These are phyloP conservation scores for Eospalax fontanierii DNA, from an alignment of 2,797 vertebrate genomes.

Conservation along the genomic window DNA sequence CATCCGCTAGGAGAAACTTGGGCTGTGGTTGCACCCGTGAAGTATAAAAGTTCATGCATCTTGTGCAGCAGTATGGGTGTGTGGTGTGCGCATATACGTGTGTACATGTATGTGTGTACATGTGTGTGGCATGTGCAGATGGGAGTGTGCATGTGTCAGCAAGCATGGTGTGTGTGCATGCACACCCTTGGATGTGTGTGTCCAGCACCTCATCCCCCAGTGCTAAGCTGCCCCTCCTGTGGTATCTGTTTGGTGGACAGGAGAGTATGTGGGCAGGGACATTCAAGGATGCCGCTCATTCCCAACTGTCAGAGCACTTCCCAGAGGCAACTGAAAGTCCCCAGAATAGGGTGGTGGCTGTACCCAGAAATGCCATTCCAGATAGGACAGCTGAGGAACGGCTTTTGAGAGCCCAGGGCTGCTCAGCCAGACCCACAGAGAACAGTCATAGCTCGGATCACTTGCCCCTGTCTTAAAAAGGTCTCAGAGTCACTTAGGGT, in stretches of 20 bases:
- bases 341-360: fast-evolving
- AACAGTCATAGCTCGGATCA: fast-evolving
- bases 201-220: neutral
- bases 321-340: neutral
- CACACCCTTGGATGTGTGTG: no score
- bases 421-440: neutral
- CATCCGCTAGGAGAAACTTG: conserved; percentile 73
- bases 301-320: neutral
- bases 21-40: fast-evolving
- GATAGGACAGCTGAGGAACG: neutral
- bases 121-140: neutral
- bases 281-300: neutral
- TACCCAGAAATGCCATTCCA: neutral
- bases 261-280: fast-evolving
- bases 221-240: neutral
- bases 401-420: no score
- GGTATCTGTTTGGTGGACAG: neutral
- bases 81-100: neutral
- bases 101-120: neutral
- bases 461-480: neutral
- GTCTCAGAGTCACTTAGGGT: conserved; percentile 62
- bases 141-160: neutral
- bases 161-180: neutral
- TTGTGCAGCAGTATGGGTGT: neutral
- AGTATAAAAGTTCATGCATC: fast-evolving